Percentiles rank a stretch among this genome's conserved stretches.
Evolutionary conservation across 2,888 invertebrate genomes (phyloP).

Genomic region (Seira ritae): DNA sequence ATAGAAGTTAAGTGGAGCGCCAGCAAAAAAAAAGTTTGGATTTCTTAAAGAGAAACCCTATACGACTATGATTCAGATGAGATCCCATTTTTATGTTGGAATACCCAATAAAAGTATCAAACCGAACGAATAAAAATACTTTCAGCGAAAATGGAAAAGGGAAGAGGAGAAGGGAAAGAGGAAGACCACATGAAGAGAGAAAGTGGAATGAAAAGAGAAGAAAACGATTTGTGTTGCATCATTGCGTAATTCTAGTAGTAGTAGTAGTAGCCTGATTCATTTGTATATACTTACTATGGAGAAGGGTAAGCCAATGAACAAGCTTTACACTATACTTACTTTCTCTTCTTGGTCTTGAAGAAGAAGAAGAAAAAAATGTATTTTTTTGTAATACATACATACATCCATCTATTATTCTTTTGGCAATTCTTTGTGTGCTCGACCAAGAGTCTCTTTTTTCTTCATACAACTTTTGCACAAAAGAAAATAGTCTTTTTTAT

Average conservation of each 20-base stretch:
- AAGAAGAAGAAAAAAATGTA: conserved; percentile 15
- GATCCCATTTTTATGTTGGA: conserved; percentile 8
- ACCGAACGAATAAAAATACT: conserved; percentile 23
- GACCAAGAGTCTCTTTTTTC: conserved; percentile 44
- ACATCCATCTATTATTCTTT: conserved; percentile 39
- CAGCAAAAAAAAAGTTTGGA: conserved; percentile 38
- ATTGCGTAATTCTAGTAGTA: conserved; percentile 29
- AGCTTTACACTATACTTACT: conserved; percentile 8
- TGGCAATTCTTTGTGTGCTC: conserved; percentile 49
- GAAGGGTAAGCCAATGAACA: background rate
- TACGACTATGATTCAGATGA: conserved; percentile 3
- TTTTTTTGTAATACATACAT: conserved; percentile 21
- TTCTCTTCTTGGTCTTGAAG: background rate
- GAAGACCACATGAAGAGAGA: conserved; percentile 15
- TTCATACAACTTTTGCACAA: conserved; percentile 46
- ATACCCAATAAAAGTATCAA: conserved; percentile 24
- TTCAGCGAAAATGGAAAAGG: background rate
- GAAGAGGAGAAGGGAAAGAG: conserved; percentile 12
- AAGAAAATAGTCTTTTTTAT: conserved; percentile 49
- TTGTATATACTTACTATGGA: conserved; percentile 5
- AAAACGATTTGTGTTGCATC: conserved; percentile 56
- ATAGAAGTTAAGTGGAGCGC: conserved; percentile 20
- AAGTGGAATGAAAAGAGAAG: conserved; percentile 14
- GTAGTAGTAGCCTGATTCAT: conserved; percentile 17
- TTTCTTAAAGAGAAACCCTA: background rate